Evolutionary conservation across 2,888 invertebrate genomes (phyloP), one percentile per base, ranked within the genome.

Genomic region (Tenthredo scrophulariae): DNA sequence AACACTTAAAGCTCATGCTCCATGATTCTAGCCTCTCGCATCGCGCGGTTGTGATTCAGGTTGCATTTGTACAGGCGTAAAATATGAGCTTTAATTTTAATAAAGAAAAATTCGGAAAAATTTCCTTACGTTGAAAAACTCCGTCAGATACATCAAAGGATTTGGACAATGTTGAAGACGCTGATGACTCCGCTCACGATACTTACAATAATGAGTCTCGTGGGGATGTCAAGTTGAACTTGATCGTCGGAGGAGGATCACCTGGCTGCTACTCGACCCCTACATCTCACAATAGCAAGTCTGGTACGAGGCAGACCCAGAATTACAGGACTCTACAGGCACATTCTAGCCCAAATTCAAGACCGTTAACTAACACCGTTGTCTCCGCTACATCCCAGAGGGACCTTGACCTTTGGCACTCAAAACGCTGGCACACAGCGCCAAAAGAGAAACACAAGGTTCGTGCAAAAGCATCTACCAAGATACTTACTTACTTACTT

Each of bases 381-480:
- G 90, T 93, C 72, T 93, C 92, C 87, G 85, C 87, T 77, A 83
- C 90, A 88, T 86, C 92, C 86, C 93, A 92, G 85, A 91, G 90
- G 87, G 92, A 91, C 87, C 90, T 91, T 87, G 94, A 95, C 89
- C 93, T 94, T 86, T 92, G 93, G 37, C 94, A 94, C 87, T 91
- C 94, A 88, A 95, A 95, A 90, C 93, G 95, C 83, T 95, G 94
- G 92, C 95, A 95, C 88, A 95, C 95, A 5, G 94, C 95, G 10
- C 95, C 95, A 0, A 93, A 95, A 88, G 95, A 95, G 88, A 95
- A 95, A 89, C 94, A 95, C 90, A 94, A 95, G 94, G 95, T 95
- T 33, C 29, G 80, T 77, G 77, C n/a, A 40, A 43, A 4, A 40
- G 10, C 22, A 50, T 77, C 46, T 29, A 40, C 80, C 37, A 26